A percentile compares a stretch with the other conserved stretches of the same genome.
phyloP scores from a whole-genome alignment of 2,888 invertebrate species.

The Dastarcus helophoroides region DNA sequence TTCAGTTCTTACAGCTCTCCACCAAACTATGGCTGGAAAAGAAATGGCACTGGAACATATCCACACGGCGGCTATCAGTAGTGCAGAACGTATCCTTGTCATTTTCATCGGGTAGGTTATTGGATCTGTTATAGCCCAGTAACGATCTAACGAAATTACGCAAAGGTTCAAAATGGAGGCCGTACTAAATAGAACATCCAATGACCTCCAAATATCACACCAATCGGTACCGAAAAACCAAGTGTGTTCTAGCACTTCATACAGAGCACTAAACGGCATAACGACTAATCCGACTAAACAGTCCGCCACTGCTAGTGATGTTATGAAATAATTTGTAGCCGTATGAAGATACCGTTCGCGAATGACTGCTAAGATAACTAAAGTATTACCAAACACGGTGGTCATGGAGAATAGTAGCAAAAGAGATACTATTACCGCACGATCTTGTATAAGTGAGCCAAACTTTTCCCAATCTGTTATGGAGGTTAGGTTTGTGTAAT shows the following conservation, averaged over 20 bases:
- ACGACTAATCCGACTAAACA: slow-evolving; percentile 92
- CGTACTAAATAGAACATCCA: slow-evolving; percentile 94
- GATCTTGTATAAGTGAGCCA: slow-evolving; percentile 51
- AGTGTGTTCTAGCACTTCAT: slow-evolving; percentile 77
- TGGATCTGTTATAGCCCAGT: slow-evolving; percentile 98
- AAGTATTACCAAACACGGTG: slow-evolving; percentile 88
- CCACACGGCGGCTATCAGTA: slow-evolving; percentile 91
- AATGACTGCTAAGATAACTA: slow-evolving; percentile 88
- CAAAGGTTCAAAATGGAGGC: slow-evolving; percentile 96
- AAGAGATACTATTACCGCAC: slow-evolving; percentile 66
- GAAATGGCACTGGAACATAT: slow-evolving; percentile 93
- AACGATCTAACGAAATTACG: slow-evolving; percentile 91
- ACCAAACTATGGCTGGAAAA: slow-evolving; percentile 96
- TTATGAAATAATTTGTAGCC: slow-evolving; percentile 95
- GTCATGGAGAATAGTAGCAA: slow-evolving; percentile 79
- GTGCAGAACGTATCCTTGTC: slow-evolving; percentile 76
- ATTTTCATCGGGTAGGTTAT: slow-evolving; percentile 94
- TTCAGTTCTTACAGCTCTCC: slow-evolving; percentile 76
- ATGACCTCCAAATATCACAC: slow-evolving; percentile 96
- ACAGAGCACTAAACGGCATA: slow-evolving; percentile 92
- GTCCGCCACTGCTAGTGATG: slow-evolving; percentile 92
- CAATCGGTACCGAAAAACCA: slow-evolving; percentile 94
- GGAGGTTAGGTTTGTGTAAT: slow-evolving; percentile 29
- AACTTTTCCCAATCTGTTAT: slow-evolving; percentile 36
- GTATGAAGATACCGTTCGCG: slow-evolving; percentile 90